A percentile compares a stretch with the other conserved stretches of the same genome.
phyloP scores from a whole-genome alignment of 2,888 invertebrate genomes.

The Cerastis leucographa region DNA sequence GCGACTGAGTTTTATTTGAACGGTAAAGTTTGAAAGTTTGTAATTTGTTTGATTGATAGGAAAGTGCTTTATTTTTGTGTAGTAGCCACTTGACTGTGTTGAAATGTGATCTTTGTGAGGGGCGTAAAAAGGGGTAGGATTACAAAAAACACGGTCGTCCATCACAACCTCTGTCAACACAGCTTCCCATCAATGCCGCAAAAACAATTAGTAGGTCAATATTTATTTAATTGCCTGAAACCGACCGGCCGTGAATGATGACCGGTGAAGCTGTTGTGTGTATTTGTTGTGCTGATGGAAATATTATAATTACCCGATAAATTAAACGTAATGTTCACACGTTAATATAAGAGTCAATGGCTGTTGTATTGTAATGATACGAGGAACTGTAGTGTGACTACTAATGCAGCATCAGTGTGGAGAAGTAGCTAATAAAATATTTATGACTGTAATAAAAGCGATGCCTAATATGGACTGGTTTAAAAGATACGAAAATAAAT shows the following conservation, averaged over 20 bases:
- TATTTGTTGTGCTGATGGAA: slow-evolving; percentile 62
- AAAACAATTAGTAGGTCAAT: slow-evolving; percentile 90
- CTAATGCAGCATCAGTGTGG: slow-evolving; percentile 33
- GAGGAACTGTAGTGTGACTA: slow-evolving; percentile 9
- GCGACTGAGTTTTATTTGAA: slow-evolving; percentile 71
- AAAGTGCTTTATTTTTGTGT: slow-evolving; percentile 66
- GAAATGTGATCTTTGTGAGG: slow-evolving; percentile 76
- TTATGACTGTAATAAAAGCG: slow-evolving; percentile 58
- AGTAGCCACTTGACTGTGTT: slow-evolving; percentile 72
- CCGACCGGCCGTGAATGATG: slow-evolving; percentile 80
- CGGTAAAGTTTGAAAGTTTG: slow-evolving; percentile 69
- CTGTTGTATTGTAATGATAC: slow-evolving; percentile 24
- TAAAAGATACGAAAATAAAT: slow-evolving; percentile 28
- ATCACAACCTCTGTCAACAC: slow-evolving; percentile 88
- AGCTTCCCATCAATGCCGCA: slow-evolving; percentile 85
- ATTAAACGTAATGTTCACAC: slow-evolving; percentile 44
- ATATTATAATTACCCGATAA: slow-evolving; percentile 57
- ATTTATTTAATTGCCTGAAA: slow-evolving; percentile 87
- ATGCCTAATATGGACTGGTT: slow-evolving; percentile 54
- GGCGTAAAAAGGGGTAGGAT: slow-evolving; percentile 79
- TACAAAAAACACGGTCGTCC: slow-evolving; percentile 85
- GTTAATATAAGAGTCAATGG: slow-evolving; percentile 6
- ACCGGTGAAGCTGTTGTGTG: slow-evolving; percentile 71
- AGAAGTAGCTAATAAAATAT: slow-evolving; percentile 56
- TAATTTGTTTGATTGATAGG: slow-evolving; percentile 68